A percentile compares a stretch with the other conserved stretches of the same genome.
These are phyloP conservation scores for Incurvaria masculella DNA, from an alignment of 2,888 invertebrate species.

Conservation along the genomic window DNA sequence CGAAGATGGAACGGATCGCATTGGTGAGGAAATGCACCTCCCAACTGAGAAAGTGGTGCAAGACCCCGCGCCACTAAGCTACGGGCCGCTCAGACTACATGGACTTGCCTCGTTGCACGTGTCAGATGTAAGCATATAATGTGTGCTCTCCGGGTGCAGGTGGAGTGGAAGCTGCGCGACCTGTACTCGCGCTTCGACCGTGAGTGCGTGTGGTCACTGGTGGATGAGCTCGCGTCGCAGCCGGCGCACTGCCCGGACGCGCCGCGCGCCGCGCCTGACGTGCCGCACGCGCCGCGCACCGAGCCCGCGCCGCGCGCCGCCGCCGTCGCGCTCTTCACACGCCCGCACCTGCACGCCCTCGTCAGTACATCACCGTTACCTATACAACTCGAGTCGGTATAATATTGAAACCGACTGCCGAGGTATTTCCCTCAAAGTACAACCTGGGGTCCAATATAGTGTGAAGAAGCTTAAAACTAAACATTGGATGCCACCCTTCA, in stretches of 20 bases:
- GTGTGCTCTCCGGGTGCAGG: slow-evolving; percentile 21
- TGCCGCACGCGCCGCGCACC: slow-evolving; percentile 10
- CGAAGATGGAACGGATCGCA: no score
- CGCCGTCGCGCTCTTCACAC: slow-evolving; percentile 29
- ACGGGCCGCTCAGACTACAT: no score
- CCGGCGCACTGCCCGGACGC: slow-evolving; percentile 25
- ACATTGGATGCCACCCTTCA: no score
- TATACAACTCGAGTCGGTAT: no score
- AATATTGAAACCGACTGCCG: no score
- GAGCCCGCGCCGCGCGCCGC: slow-evolving; percentile 18
- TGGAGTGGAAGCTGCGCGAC: slow-evolving; percentile 55
- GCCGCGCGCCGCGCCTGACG: slow-evolving; percentile 15
- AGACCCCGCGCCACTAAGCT: no score
- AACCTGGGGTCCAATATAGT: no score
- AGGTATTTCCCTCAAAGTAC: no score
- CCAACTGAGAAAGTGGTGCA: no score
- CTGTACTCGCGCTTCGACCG: slow-evolving; percentile 78
- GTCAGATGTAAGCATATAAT: neutral
- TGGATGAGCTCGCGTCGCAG: slow-evolving; percentile 63
- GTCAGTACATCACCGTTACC: slow-evolving; percentile 24
- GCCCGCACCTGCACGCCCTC: slow-evolving; percentile 31
- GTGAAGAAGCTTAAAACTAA: no score
- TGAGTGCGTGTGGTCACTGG: slow-evolving; percentile 72
- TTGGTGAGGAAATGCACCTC: no score
- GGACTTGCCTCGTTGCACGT: neutral